Base-by-base conservation (phyloP, 2,113 vertebrate species). In the Meriones unguiculatus region DNA sequence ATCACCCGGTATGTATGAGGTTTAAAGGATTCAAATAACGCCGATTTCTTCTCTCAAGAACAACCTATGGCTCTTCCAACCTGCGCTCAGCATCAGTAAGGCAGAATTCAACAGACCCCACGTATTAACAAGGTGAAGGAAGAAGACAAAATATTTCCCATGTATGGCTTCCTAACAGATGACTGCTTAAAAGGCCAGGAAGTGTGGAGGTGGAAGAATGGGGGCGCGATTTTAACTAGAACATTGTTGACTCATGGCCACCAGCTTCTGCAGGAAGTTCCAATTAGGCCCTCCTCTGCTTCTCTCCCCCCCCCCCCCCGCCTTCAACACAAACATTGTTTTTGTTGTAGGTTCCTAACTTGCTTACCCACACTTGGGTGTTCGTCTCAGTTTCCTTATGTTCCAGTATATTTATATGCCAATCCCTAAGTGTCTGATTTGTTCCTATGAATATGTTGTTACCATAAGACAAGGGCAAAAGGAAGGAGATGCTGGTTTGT, bases 161-260 rank as follows among this genome's bases (percentile, higher is more conserved):
- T 1, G 1, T 80, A 59, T 92, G 86, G 75, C 50, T 76, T 96
- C 84, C 81, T 69, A 70, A 13, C 64, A 92, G 35, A 80, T 95
- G 92, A 95, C 85, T 95, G 89, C 89, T 93, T 54, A 76, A 94
- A 92, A 96, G 67, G 70, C 50, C 65, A 90, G 92, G 90, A 96
- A 72, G 17, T 81, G 64, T 57, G 72, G 97, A 90, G 90, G 92
- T 0, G 0, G 93, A 46, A 84, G 64, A 35, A 73, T 8, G 32
- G 57, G 78, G 24, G 67, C 52, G 28, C 13, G n/a, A 14, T 20
- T 46, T 87, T 78, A 70, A 59, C 24, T 25, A 57, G 78, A 57
- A 57, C 50, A 1, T 11, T 46, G 76, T 67, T 97, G 85, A 69
- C 89, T 94, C 73, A 41, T 0, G 12, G 62, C 41, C 2, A 0